Evolutionary conservation across 2,888 invertebrate genomes (phyloP), one percentile per base, ranked within the genome.

Genomic region (Gastracanthus pulcherrimus): DNA sequence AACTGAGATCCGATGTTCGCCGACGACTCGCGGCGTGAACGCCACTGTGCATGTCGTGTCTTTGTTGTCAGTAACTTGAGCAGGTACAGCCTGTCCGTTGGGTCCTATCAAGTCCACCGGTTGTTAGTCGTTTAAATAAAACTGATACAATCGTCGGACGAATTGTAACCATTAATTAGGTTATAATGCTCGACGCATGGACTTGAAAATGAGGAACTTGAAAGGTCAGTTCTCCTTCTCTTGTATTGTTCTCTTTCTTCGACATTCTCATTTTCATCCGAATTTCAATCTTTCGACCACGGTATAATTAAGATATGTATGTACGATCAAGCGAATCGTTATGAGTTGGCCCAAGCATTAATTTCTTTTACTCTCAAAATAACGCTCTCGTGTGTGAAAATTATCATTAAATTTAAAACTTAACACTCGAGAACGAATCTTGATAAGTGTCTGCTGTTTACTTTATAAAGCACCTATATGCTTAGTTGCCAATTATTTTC

Each of bases 1-100:
- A 83, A 98, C 97, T 87, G 97, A 96, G 83, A 98, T 96, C 82
- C 96, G 94, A 92, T 98, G 98, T 89, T 98, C 97, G 64, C 98
- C 98, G 82, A 98, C 98, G 69, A 96, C 95, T 86, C 96, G 93
- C 13, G 98, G 98, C 83, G 96, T 96, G 92, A 98, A 99, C 92
- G 98, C 97, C 3, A 98, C 98, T 84, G 95, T 95, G 92, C 97
- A 97, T 83, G 95, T 95, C 69, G 95, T 96, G 84, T 96, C 94
- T 84, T 96, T 96, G 82, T 96, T 95, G 89, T 97, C 95, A 89
- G 96, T 95, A 84, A 98, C 97, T 91, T 97, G 97, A 85, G 97
- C 97, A 81, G 97, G 97, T 87, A 98, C 96, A 84, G 97, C 95
- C 92, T 97, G 96, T 89, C 97, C 97, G 91, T 97, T 97, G 87